Conservation (phyloP, 2,113 vertebrate genomes). For the Oxygymnocypris stewartii region DNA sequence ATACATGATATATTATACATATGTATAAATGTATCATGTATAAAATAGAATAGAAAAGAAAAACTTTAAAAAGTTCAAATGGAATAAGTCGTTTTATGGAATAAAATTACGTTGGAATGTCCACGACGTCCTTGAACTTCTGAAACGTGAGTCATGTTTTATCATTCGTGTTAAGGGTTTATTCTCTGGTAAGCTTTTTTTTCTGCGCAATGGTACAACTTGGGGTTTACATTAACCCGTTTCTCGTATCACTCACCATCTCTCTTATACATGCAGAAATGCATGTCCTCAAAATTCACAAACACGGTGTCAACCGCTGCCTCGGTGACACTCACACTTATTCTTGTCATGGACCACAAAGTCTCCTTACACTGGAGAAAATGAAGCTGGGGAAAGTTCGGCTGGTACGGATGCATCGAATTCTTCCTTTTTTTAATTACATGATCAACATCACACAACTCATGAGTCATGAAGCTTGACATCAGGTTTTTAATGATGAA, state of each 20-base stretch:
- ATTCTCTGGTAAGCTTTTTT: constrained; percentile 9
- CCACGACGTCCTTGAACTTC: not conserved
- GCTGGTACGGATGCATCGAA: not conserved
- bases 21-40: no score
- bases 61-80: no score
- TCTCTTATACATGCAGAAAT: constrained; percentile 35
- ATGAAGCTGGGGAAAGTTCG: not conserved
- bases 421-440: constrained; percentile 9
- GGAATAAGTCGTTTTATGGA: no score
- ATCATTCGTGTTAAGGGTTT: not conserved
- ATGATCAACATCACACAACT: not conserved
- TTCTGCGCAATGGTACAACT: constrained; percentile 33
- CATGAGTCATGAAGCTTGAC: not conserved
- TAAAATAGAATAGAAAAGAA: no score
- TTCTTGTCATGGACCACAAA: not conserved
- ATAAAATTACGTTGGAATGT: not conserved
- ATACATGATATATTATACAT: no score
- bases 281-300: constrained; percentile 4
- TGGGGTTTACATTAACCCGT: constrained; percentile 35
- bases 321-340: not conserved
- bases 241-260: constrained; percentile 54
- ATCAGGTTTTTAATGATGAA: not conserved
- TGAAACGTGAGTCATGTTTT: constrained; percentile 36
- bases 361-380: not conserved
- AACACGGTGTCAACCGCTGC: constrained; percentile 43